These are phyloP conservation scores for Microcebus jonahi DNA, from an alignment of 2,113 vertebrate genomes.

Conservation along the genomic window DNA sequence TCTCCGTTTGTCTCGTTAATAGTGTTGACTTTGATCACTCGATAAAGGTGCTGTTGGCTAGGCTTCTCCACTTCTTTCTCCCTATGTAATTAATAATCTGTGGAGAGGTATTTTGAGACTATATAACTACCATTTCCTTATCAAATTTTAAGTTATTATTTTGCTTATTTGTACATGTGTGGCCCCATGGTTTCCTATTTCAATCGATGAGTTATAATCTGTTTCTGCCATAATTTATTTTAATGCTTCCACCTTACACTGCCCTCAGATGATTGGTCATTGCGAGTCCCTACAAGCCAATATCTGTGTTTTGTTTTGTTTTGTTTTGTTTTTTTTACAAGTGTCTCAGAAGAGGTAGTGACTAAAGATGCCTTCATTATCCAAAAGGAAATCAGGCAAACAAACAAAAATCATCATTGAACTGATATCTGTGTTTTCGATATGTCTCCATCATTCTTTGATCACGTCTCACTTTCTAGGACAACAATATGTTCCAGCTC, in stretches of 20 bases:
- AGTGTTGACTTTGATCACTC: background rate
- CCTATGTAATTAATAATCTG: background rate
- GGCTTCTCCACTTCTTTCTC: background rate
- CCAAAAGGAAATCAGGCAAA: too few species aligned
- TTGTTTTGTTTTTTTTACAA: too few species aligned
- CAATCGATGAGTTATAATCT: background rate
- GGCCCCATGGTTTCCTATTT: background rate
- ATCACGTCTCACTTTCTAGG: background rate
- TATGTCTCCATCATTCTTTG: background rate
- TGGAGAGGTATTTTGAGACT: background rate
- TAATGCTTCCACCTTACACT: background rate
- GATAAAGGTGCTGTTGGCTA: background rate
- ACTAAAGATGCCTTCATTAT: too few species aligned
- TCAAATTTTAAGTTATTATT: background rate
- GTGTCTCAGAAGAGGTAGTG: too few species aligned
- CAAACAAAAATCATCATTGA: too few species aligned
- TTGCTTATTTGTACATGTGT: background rate
- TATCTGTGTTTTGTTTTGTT: too few species aligned
- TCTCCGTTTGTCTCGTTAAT: constrained; percentile 1
- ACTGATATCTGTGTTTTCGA: background rate
- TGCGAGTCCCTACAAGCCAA: background rate
- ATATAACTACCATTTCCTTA: background rate
- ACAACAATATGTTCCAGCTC: background rate
- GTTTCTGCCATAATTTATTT: background rate
- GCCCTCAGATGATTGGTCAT: background rate